These are phyloP conservation scores for Pedetes capensis DNA, from an alignment of 2,113 vertebrate species.

Conservation along the genomic window DNA sequence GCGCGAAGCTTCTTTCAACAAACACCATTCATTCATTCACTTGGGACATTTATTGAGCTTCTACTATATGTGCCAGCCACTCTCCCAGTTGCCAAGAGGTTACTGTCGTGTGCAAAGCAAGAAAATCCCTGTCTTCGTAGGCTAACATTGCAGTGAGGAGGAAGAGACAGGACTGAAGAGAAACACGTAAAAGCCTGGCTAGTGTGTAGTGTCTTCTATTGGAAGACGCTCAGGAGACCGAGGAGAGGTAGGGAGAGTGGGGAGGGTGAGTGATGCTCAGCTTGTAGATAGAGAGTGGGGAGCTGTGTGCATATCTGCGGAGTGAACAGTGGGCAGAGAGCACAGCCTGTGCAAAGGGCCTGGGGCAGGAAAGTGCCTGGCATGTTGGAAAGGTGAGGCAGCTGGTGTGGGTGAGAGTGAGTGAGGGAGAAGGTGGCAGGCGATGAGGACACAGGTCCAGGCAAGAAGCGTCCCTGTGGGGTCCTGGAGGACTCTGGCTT, in stretches of 20 bases:
- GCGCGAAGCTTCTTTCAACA: background rate
- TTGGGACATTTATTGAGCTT: background rate
- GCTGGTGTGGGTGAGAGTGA: no score
- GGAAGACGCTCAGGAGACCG: background rate
- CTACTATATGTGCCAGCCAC: background rate
- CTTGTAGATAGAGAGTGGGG: background rate
- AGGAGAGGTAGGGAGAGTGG: background rate
- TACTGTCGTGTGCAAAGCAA: background rate
- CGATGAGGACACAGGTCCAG: background rate
- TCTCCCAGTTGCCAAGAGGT: background rate
- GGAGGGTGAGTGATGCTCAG: background rate
- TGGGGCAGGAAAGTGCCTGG: background rate
- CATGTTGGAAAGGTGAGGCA: background rate
- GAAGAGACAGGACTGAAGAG: background rate
- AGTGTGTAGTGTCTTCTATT: background rate
- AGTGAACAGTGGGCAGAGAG: accelerated
- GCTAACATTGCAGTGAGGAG: background rate
- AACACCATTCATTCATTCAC: background rate
- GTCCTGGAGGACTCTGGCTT: background rate
- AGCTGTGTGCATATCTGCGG: background rate
- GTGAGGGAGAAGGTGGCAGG: background rate
- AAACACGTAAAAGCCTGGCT: background rate
- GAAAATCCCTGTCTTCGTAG: background rate
- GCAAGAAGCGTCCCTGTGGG: background rate
- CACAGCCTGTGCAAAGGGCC: background rate